Conservation (phyloP, 2,113 vertebrate species). For the Bothrops jararaca region DNA sequence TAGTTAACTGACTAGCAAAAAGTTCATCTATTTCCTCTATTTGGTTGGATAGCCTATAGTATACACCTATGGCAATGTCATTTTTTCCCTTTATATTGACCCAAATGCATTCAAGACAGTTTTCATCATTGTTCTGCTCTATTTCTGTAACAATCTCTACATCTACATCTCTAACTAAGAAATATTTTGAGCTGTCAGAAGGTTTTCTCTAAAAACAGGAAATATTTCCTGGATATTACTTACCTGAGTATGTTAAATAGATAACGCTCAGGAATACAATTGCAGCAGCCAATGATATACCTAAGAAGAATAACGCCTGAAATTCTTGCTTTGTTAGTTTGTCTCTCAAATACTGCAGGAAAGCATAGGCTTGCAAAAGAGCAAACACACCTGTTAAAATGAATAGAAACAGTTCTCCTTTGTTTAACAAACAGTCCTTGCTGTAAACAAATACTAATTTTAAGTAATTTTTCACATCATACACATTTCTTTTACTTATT, state of each 20-base stretch:
- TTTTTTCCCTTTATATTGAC: too few relatives aligned
- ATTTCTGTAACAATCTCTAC: too few relatives aligned
- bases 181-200: not conserved
- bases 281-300: constrained; percentile 86
- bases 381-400: constrained; percentile 86
- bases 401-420: constrained; percentile 37
- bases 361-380: constrained; percentile 90
- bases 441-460: not conserved
- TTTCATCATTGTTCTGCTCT: too few relatives aligned
- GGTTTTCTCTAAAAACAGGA: not conserved
- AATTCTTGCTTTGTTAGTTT: constrained; percentile 92
- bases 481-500: not conserved
- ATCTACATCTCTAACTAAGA: too few relatives aligned
- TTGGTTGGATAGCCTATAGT: too few relatives aligned
- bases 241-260: constrained; percentile 95
- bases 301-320: constrained; percentile 92
- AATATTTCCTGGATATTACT: constrained; percentile 30
- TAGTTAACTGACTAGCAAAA: too few relatives aligned
- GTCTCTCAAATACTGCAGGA: constrained; percentile 92
- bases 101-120: too few relatives aligned
- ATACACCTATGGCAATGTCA: too few relatives aligned
- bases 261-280: constrained; percentile 91
- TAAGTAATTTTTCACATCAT: not conserved
- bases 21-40: too few relatives aligned
- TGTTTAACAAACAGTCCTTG: constrained; percentile 5